Conservation (phyloP, 2,888 invertebrate genomes). For the Chironomus riparius region DNA sequence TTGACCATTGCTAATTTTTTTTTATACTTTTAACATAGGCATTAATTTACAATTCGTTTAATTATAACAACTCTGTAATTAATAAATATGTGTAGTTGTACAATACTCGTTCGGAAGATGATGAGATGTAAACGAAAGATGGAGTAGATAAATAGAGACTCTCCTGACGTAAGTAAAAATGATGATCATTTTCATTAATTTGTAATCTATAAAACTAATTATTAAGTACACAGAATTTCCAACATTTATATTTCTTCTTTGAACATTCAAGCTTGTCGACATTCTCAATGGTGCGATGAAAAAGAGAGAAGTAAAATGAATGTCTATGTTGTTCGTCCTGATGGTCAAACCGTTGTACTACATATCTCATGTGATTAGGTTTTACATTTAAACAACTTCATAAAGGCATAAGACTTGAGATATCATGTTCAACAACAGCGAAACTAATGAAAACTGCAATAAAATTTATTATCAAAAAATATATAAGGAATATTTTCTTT, state of each 20-base stretch:
- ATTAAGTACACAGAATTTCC: not conserved
- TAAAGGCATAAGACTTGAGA: not conserved
- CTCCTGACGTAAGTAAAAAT: not conserved
- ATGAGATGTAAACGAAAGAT: not conserved
- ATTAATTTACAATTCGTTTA: not conserved
- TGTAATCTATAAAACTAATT: slow-evolving; percentile 8
- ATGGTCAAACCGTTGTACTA: slow-evolving; percentile 2
- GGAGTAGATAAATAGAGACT: not conserved
- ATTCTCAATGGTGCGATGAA: not conserved
- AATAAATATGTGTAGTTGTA: not conserved
- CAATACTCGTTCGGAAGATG: not conserved
- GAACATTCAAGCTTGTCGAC: not conserved
- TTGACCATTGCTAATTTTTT: no score
- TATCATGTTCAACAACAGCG: slow-evolving; percentile 11
- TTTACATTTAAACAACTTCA: slow-evolving; percentile 3
- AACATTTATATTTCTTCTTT: not conserved
- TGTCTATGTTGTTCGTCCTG: not conserved
- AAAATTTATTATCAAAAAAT: slow-evolving; percentile 11
- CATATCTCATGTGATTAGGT: slow-evolving; percentile 8
- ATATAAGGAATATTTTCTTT: not conserved
- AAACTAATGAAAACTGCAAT: slow-evolving; percentile 17
- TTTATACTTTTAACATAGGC: not conserved
- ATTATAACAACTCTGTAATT: not conserved
- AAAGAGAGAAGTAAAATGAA: not conserved
- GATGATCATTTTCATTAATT: slow-evolving; percentile 6